A percentile compares a stretch with the other conserved stretches of the same genome.
These are phyloP conservation scores for Goniozus legneri DNA, from an alignment of 1,140 invertebrate genomes.

Conservation along the genomic window DNA sequence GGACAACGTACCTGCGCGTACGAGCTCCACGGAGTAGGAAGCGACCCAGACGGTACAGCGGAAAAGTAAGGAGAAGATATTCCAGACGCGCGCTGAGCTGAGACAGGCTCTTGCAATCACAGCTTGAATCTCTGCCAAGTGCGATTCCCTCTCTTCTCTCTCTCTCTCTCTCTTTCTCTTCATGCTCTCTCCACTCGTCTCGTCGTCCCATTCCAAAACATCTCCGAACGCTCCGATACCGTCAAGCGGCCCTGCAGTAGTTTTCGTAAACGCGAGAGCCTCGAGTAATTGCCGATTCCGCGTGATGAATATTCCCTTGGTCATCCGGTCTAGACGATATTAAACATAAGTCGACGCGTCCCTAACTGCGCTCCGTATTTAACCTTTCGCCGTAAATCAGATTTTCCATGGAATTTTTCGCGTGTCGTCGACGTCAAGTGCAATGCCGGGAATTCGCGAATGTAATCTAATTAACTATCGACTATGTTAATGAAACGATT, in stretches of 20 bases:
- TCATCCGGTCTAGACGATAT: slow-evolving; percentile 45
- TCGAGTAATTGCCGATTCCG: slow-evolving; percentile 41
- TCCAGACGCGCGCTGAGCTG: slow-evolving; percentile 39
- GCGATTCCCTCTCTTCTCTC: slow-evolving; percentile 25
- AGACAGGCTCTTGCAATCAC: slow-evolving; percentile 51
- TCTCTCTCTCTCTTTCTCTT: slow-evolving; percentile 2
- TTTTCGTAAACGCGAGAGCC: slow-evolving; percentile 34
- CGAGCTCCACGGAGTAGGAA: not conserved
- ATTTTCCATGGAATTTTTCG: no score
- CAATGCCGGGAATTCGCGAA: no score
- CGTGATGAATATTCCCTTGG: slow-evolving; percentile 33
- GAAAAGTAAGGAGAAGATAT: slow-evolving; percentile 33
- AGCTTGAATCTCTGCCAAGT: slow-evolving; percentile 50
- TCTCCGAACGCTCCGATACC: not conserved
- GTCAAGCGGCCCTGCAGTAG: slow-evolving; percentile 13
- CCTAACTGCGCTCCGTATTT: no score
- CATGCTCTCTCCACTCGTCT: slow-evolving; percentile 1
- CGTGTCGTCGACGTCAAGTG: no score
- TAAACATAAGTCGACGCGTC: slow-evolving; percentile 16
- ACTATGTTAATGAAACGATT: no score
- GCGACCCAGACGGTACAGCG: slow-evolving; percentile 19
- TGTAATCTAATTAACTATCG: no score
- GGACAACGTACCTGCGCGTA: no score
- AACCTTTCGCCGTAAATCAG: no score
- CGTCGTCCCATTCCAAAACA: not conserved